phyloP scores from a whole-genome alignment of 64 coral and sea anemone genomes.

The Hydrozoanthus tunicans region DNA sequence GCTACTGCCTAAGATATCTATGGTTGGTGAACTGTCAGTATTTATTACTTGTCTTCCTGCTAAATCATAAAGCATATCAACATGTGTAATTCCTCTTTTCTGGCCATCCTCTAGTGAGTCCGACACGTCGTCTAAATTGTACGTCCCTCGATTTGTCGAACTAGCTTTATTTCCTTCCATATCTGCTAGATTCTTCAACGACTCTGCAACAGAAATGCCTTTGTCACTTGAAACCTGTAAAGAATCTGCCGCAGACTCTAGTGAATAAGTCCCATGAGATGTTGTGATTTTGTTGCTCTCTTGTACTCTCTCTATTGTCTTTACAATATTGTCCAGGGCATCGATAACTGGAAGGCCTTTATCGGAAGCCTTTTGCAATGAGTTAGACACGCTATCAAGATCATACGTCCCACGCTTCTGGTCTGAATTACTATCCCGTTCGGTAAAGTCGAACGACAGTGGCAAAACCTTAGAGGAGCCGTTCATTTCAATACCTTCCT shows the following conservation, averaged over 20 bases:
- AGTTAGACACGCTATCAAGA: conserved; percentile 67
- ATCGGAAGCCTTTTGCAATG: conserved; percentile 47
- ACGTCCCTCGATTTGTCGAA: conserved; percentile 54
- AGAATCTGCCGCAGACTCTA: conserved; percentile 11
- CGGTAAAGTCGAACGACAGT: neutral
- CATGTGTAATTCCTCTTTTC: conserved; percentile 61
- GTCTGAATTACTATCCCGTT: neutral
- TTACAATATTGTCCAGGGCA: conserved; percentile 65
- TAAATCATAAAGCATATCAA: conserved; percentile 63
- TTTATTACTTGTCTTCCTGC: conserved; percentile 28
- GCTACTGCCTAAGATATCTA: neutral
- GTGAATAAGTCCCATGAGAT: conserved; percentile 31
- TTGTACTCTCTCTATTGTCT: conserved; percentile 9
- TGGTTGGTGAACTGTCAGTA: neutral
- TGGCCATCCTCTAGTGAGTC: conserved; percentile 32
- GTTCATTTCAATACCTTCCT: neutral
- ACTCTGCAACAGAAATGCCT: conserved; percentile 17
- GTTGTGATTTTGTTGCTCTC: neutral
- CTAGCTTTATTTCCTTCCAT: neutral
- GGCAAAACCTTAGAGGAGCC: neutral
- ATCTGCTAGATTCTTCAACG: conserved; percentile 15
- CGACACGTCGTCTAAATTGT: conserved; percentile 78
- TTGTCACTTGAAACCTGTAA: conserved; percentile 23
- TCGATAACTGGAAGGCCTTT: conserved; percentile 63
- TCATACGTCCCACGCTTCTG: conserved; percentile 75